phyloP scores from a whole-genome alignment of 1,140 invertebrate species.

The Varroa destructor region DNA sequence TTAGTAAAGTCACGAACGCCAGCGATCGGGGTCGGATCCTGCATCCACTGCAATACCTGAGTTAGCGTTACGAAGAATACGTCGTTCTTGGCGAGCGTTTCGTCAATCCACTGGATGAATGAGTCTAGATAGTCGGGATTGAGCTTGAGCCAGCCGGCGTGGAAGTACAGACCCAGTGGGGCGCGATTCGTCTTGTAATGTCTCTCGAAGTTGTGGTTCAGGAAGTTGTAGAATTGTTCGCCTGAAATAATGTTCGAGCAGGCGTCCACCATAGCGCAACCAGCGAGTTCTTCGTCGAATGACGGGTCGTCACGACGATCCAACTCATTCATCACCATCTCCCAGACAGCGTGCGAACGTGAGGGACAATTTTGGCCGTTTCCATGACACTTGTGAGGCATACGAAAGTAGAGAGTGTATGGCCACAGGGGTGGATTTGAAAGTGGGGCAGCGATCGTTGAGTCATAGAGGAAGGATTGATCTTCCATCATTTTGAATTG shows the following conservation, averaged over 20 bases:
- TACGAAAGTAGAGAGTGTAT: constrained; percentile 92
- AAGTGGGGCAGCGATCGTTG: constrained; percentile 79
- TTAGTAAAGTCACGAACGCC: constrained; percentile 77
- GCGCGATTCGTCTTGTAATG: constrained; percentile 87
- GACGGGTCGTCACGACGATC: constrained; percentile 77
- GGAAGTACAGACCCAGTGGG: constrained; percentile 83
- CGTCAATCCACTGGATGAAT: constrained; percentile 86
- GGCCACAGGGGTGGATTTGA: constrained; percentile 87
- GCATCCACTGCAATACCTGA: constrained; percentile 93
- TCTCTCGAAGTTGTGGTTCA: constrained; percentile 86
- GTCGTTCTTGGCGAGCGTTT: constrained; percentile 69
- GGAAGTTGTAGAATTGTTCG: constrained; percentile 87
- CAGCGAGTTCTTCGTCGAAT: constrained; percentile 77
- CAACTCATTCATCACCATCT: constrained; percentile 94
- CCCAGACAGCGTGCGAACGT: constrained; percentile 76
- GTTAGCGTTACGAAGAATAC: constrained; percentile 96
- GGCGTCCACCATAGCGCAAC: constrained; percentile 89
- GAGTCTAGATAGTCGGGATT: constrained; percentile 82
- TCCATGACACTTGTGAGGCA: constrained; percentile 85
- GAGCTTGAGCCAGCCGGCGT: constrained; percentile 86
- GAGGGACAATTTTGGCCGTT: constrained; percentile 78
- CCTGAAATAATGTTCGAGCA: constrained; percentile 83
- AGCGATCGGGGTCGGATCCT: constrained; percentile 74
- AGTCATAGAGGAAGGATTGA: constrained; percentile 86
- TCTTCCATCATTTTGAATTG: constrained; percentile 97